Base-by-base conservation (phyloP, 2,888 invertebrate genomes). In the Incurvaria masculella region DNA sequence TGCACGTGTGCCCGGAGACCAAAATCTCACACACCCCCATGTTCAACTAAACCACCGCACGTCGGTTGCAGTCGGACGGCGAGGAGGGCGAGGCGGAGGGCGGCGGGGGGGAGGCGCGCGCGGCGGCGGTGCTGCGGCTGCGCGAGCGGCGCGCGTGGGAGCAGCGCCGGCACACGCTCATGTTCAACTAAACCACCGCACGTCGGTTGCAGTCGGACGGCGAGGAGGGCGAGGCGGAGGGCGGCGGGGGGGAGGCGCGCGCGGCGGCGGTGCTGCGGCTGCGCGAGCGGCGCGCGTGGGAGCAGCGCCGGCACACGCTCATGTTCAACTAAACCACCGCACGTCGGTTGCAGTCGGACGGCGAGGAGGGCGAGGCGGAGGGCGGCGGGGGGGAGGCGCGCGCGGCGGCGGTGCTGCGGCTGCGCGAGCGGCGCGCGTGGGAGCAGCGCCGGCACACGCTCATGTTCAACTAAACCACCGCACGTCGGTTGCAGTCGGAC, bases 101-200 rank as follows among this genome's bases (percentile, higher is more conserved):
- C 60, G 69, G 18, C 68, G n/a, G n/a, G n/a, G n/a, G 14, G 33
- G 23, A 33, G 33, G 75, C 83, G 56, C 65, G 84, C 52, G 79
- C 80, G 63, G 84, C 84, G 45, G 73, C 75, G 47, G 78, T 86
- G 48, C 66, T 86, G 57, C 83, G 83, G 56, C 70, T 87, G 50
- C 76, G 88, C 49, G 87, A 89, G 61, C 76, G 82, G 52, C 81
- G 91, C 51, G 78, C 84, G 18, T 97, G 97, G 97, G 87, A 91
- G 62, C 88, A 91, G 58, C 86, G 87, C 44, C 79, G 95, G 47
- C 85, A 89, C 61, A 86, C 88, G 47, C 80, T 94, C 45, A 81
- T 97, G 74, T 94, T 94, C 65, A 91, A 96, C 58, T 97, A 97
- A 65, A 86, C 88, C n/a, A n/a, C n/a, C n/a, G n/a, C n/a, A n/a